Evolutionary conservation across 2,888 invertebrate species (phyloP).

Genomic region (Epinotia nisella): DNA sequence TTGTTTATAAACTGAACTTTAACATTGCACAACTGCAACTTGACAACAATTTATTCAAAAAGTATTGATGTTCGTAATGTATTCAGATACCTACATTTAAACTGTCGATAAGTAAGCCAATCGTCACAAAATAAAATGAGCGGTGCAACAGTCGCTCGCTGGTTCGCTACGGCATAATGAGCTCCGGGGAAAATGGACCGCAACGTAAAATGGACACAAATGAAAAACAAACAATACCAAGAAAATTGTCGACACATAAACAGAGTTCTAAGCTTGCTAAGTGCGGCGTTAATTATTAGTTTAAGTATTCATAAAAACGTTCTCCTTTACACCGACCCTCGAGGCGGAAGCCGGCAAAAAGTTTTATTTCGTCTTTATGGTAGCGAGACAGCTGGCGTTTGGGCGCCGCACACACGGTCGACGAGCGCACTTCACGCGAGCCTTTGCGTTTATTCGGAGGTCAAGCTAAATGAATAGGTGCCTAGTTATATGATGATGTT

Average conservation of each 20-base stretch:
- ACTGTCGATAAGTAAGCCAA: constrained; percentile 52
- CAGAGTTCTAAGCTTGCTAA: constrained; percentile 71
- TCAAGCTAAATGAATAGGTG: not conserved
- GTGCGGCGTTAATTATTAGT: constrained; percentile 76
- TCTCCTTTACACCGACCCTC: constrained; percentile 50
- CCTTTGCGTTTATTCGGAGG: constrained; percentile 11
- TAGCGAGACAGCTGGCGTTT: constrained; percentile 63
- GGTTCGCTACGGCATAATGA: constrained; percentile 68
- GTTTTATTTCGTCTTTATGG: constrained; percentile 61
- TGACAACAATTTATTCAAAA: not conserved
- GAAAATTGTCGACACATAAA: constrained; percentile 70
- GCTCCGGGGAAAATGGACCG: constrained; percentile 64
- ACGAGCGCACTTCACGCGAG: constrained; percentile 8
- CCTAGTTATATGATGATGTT: not conserved
- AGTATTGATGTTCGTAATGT: not conserved
- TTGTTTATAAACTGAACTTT: not conserved
- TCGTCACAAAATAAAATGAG: constrained; percentile 63
- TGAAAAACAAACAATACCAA: constrained; percentile 70
- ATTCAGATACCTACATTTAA: not conserved
- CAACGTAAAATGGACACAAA: constrained; percentile 57
- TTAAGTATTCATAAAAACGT: constrained; percentile 74
- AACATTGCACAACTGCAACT: not conserved
- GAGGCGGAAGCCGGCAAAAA: constrained; percentile 57
- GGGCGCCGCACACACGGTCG: constrained; percentile 51
- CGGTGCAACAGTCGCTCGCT: constrained; percentile 60